Evolutionary conservation across 2,888 invertebrate species (phyloP).

Genomic region (Antheraea assamensis): DNA sequence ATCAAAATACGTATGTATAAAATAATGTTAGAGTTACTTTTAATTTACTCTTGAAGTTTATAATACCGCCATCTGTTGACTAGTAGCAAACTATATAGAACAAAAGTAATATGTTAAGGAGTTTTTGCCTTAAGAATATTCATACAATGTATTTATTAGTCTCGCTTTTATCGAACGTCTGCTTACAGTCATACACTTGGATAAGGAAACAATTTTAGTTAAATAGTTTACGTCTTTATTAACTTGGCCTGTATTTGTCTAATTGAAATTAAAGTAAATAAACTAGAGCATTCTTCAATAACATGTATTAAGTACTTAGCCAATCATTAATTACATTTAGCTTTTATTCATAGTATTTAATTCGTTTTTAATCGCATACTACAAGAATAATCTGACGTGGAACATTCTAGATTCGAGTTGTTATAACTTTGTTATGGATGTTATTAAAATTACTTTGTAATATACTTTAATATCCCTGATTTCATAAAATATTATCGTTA

Average conservation of each 20-base stretch:
- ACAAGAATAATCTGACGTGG: neutral
- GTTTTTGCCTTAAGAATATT: neutral
- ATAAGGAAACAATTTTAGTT: neutral
- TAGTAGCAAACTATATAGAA: conserved; percentile 42
- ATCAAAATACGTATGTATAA: neutral
- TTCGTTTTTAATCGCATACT: neutral
- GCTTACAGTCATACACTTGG: neutral
- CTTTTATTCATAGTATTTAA: neutral
- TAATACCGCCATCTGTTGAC: conserved; percentile 48
- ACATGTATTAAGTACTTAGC: neutral
- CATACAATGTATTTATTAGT: neutral
- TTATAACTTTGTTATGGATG: neutral
- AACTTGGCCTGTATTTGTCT: too few species aligned
- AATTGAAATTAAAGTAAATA: too few species aligned
- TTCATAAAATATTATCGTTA: too few species aligned
- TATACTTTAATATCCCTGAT: too few species aligned
- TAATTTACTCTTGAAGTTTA: neutral
- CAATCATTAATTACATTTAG: neutral
- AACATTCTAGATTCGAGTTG: neutral
- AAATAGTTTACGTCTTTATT: neutral
- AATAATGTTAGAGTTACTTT: neutral
- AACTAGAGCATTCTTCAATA: too few species aligned
- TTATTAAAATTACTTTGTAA: too few species aligned
- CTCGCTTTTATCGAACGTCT: neutral
- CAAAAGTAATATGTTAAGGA: neutral